Conservation (phyloP, 2,888 invertebrate species). For the Rapana venosa region DNA sequence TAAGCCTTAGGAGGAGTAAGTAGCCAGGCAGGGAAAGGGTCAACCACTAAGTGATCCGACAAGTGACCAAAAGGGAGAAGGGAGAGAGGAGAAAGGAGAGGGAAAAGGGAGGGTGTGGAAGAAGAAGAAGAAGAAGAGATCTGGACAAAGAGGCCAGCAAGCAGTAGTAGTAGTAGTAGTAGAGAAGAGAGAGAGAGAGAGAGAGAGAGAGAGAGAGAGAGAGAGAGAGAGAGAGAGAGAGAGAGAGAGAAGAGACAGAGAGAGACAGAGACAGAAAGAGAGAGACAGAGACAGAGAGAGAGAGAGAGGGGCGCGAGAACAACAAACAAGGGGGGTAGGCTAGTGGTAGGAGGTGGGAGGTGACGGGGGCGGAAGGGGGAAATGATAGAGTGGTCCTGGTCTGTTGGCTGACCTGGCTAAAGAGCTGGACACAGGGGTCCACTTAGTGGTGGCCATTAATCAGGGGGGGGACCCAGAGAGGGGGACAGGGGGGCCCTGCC, state of each 20-base stretch:
- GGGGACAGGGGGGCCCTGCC: conserved; percentile 20
- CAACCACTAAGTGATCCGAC: not conserved
- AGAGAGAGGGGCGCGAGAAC: not conserved
- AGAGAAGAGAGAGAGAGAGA: not conserved
- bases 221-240: conserved; percentile 15
- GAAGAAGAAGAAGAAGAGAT: not conserved
- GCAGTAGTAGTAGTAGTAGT: not conserved
- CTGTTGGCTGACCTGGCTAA: not conserved
- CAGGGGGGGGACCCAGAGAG: conserved; percentile 28
- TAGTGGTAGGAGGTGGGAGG: conserved; percentile 37
- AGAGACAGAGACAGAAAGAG: conserved; percentile 45
- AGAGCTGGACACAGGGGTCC: conserved; percentile 33
- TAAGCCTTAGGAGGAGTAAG: not conserved
- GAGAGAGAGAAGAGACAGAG: conserved; percentile 38
- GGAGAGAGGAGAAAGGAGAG: not conserved
- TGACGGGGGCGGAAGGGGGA: conserved; percentile 32
- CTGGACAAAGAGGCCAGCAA: not conserved
- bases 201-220: not conserved
- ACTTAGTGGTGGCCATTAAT: conserved; percentile 43
- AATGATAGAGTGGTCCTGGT: conserved; percentile 40
- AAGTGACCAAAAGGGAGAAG: not conserved
- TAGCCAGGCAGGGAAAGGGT: not conserved
- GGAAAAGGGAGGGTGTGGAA: not conserved
- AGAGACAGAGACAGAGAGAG: conserved; percentile 47
- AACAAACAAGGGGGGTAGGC: not conserved